phyloP scores from a whole-genome alignment of 2,888 invertebrate species.

The Ennomos erosarius region DNA sequence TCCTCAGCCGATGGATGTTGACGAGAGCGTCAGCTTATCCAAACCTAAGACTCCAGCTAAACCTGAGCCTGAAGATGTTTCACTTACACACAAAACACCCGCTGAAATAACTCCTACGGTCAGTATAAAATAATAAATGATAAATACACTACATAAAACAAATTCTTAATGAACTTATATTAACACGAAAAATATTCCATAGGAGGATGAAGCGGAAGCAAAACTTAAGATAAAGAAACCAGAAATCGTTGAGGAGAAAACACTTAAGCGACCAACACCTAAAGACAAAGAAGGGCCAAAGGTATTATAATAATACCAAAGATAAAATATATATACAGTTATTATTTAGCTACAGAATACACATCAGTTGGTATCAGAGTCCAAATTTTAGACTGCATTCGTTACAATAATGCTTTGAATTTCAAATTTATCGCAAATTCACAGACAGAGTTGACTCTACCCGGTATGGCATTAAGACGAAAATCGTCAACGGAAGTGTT shows the following conservation, averaged over 20 bases:
- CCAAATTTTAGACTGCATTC: background rate
- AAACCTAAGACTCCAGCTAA: slow-evolving; percentile 72
- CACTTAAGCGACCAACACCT: slow-evolving; percentile 72
- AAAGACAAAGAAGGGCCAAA: slow-evolving; percentile 63
- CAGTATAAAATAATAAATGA: slow-evolving; percentile 48
- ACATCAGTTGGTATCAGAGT: no score
- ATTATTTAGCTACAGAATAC: no score
- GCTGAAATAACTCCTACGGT: slow-evolving; percentile 79
- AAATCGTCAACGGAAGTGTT: slow-evolving; percentile 53
- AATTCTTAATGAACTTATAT: no score
- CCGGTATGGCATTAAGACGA: slow-evolving; percentile 52
- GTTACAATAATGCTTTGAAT: background rate
- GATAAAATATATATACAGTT: no score
- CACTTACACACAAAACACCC: slow-evolving; percentile 80
- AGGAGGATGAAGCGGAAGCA: slow-evolving; percentile 79
- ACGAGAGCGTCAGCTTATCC: slow-evolving; percentile 74
- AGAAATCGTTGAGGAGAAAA: slow-evolving; percentile 77
- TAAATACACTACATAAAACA: no score
- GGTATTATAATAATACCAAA: slow-evolving; percentile 51
- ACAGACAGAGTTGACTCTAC: slow-evolving; percentile 60
- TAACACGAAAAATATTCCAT: slow-evolving; percentile 37
- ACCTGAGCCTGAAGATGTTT: slow-evolving; percentile 78
- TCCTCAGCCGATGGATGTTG: slow-evolving; percentile 77
- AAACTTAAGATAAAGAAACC: slow-evolving; percentile 79
- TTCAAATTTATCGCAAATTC: slow-evolving; percentile 48